phyloP scores from a whole-genome alignment of 2,113 vertebrate genomes.

The Leiothrix lutea region DNA sequence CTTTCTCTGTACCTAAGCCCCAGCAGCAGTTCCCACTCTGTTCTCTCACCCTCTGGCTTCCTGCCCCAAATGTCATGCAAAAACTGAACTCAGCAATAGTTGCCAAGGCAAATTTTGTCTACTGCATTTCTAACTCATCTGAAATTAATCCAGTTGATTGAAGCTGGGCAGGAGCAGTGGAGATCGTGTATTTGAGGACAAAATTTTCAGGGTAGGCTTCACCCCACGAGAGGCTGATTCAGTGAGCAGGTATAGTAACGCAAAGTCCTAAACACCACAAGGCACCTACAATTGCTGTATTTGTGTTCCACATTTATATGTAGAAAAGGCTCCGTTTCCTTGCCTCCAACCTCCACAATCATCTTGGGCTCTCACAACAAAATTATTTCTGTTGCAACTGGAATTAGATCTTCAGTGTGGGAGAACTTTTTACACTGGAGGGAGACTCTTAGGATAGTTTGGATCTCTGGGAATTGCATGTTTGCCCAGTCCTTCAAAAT shows the following conservation, averaged over 20 bases:
- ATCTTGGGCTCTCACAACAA: neutral
- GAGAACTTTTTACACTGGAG: neutral
- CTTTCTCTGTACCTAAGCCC: neutral
- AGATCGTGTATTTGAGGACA: fast-evolving
- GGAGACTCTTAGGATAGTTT: neutral
- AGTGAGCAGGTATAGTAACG: neutral
- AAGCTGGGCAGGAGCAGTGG: neutral
- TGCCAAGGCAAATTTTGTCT: neutral
- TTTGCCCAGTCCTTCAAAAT: neutral
- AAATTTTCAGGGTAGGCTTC: neutral
- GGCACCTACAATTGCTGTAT: neutral
- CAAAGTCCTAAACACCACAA: neutral
- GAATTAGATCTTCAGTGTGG: neutral
- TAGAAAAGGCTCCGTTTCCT: neutral
- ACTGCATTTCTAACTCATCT: neutral
- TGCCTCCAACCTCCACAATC: neutral
- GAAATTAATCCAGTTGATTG: neutral
- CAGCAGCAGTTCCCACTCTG: neutral
- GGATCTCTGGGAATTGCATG: neutral
- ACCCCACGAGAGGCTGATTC: neutral
- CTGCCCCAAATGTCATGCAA: neutral
- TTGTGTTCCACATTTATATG: neutral
- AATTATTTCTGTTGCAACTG: neutral
- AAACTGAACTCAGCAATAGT: neutral
- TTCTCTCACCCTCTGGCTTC: neutral